phyloP scores from a whole-genome alignment of 2,888 invertebrate species.

The Alloscopus bannaensis region DNA sequence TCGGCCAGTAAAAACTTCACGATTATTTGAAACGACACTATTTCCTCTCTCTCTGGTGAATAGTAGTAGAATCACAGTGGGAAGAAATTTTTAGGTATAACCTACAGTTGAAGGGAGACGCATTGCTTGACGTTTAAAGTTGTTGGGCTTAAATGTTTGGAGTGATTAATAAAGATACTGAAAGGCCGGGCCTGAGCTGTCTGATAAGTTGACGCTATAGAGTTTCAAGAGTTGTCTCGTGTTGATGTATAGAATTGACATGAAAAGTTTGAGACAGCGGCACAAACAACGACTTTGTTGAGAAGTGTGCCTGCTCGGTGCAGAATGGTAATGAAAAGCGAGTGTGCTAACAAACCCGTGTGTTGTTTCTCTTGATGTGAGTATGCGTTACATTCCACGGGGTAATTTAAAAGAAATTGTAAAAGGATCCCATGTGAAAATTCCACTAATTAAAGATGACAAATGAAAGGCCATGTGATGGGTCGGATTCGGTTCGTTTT shows the following conservation, averaged over 20 bases:
- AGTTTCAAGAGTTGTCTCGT: conserved; percentile 1
- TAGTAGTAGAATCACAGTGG: neutral
- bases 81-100: neutral
- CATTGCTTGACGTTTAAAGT: neutral
- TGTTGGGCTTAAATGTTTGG: neutral
- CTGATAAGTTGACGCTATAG: neutral
- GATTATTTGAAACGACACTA: no score
- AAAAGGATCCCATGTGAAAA: conserved; percentile 19
- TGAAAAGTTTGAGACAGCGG: no score
- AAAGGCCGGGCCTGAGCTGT: conserved; percentile 3
- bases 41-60: no score
- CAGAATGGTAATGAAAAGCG: no score
- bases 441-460: conserved; percentile 48
- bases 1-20: conserved; percentile 1
- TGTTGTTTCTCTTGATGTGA: conserved; percentile 5
- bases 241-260: conserved; percentile 21
- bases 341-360: neutral
- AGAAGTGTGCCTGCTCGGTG: neutral
- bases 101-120: neutral
- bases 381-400: conserved; percentile 26
- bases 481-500: conserved; percentile 42
- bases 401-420: conserved; percentile 16
- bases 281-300: neutral
- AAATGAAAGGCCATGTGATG: conserved; percentile 47
- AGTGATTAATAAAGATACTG: conserved; percentile 16